Evolutionary conservation across 1,140 invertebrate genomes (phyloP).

Genomic region (Thalassaphorura encarpata): DNA sequence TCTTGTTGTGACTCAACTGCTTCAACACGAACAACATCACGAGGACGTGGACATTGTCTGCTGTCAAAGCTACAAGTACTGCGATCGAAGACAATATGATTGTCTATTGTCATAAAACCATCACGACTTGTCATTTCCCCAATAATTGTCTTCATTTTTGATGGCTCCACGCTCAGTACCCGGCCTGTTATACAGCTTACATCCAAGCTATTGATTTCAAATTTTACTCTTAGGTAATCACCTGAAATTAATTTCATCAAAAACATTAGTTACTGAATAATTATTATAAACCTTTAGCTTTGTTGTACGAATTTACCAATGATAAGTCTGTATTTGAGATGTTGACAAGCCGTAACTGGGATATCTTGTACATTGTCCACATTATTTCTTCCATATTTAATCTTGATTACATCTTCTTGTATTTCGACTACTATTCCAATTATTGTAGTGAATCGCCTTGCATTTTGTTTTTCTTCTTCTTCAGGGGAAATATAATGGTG

Average conservation of each 20-base stretch:
- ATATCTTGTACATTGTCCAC: neutral
- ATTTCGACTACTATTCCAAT: neutral
- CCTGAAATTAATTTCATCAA: slow-evolving; percentile 7
- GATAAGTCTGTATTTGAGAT: no score
- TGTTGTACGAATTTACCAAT: neutral
- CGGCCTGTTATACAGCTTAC: neutral
- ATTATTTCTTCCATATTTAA: slow-evolving; percentile 1
- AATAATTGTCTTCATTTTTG: slow-evolving; percentile 11
- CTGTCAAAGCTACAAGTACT: neutral
- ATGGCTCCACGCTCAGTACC: slow-evolving; percentile 7
- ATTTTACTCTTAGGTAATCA: slow-evolving; percentile 17
- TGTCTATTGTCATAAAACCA: neutral
- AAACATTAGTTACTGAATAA: neutral
- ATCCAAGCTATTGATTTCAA: slow-evolving; percentile 8
- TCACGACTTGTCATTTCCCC: slow-evolving; percentile 5
- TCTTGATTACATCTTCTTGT: neutral
- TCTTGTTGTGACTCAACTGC: slow-evolving; percentile 14
- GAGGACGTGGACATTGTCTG: neutral
- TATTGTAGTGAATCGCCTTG: neutral
- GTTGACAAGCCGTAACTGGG: neutral
- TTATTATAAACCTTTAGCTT: neutral
- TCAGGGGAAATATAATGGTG: neutral
- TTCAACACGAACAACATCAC: neutral
- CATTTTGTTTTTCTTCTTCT: neutral
- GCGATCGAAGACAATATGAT: slow-evolving; percentile 8